These are phyloP conservation scores for Acanthosepion pharaonis DNA, from an alignment of 2,888 invertebrate species.

Conservation along the genomic window DNA sequence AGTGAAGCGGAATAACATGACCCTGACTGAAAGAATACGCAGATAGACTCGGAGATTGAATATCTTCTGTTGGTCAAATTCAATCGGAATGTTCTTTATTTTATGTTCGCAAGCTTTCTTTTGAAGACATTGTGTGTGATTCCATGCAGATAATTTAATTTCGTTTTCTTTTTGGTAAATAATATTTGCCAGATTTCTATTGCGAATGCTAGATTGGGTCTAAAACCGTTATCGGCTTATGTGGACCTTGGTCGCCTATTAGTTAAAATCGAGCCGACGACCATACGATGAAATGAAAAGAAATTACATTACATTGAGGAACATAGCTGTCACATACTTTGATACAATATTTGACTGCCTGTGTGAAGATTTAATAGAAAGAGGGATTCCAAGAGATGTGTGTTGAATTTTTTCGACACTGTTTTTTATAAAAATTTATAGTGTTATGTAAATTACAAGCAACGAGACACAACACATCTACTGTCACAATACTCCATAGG, in stretches of 20 bases:
- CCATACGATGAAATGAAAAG: no score
- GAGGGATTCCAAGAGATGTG: no score
- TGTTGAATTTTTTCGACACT: no score
- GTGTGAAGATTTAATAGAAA: no score
- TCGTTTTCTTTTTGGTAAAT: background rate
- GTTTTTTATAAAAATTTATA: no score
- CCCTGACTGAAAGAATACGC: background rate
- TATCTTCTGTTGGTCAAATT: background rate
- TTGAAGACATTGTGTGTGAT: background rate
- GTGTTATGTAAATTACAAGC: no score
- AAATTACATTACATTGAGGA: no score
- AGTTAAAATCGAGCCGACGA: no score
- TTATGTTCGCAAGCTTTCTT: background rate
- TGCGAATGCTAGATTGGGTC: background rate
- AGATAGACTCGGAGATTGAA: background rate
- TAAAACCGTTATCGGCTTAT: background rate
- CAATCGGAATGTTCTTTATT: background rate
- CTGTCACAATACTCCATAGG: no score
- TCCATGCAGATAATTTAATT: background rate
- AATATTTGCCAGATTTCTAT: background rate
- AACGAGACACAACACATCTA: no score
- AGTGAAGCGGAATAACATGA: background rate
- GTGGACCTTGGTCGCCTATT: background rate
- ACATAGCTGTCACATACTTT: no score
- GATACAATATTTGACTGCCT: no score